Conservation (phyloP, 2,888 invertebrate species). For the Euzophera pinguis region DNA sequence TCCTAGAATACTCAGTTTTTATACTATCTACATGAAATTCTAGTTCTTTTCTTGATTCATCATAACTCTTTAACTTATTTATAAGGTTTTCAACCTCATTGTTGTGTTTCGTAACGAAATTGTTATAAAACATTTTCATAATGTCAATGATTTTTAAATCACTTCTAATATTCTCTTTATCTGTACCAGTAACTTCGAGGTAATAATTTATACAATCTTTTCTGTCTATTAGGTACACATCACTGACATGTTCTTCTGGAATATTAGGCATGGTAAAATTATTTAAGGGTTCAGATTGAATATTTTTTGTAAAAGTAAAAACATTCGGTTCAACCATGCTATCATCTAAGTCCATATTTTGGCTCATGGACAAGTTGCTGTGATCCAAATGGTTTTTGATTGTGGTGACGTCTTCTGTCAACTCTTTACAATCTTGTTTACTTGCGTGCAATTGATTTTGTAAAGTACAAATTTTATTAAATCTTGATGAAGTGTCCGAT, state of each 20-base stretch:
- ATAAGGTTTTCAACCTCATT: slow-evolving; percentile 59
- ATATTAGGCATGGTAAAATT: slow-evolving; percentile 40
- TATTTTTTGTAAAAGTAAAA: slow-evolving; percentile 36
- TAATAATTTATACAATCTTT: slow-evolving; percentile 56
- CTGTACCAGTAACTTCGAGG: slow-evolving; percentile 44
- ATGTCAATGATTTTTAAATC: slow-evolving; percentile 56
- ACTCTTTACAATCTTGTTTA: slow-evolving; percentile 61
- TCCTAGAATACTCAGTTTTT: slow-evolving; percentile 30
- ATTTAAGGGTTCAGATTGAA: slow-evolving; percentile 25
- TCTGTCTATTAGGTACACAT: slow-evolving; percentile 52
- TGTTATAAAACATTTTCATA: slow-evolving; percentile 57
- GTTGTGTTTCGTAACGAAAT: slow-evolving; percentile 47
- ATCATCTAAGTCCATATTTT: slow-evolving; percentile 56
- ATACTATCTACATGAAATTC: slow-evolving; percentile 36
- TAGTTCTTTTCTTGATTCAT: slow-evolving; percentile 42
- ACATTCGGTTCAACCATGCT: slow-evolving; percentile 46
- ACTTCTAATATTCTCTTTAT: slow-evolving; percentile 35
- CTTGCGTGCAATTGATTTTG: slow-evolving; percentile 65
- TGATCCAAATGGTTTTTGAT: slow-evolving; percentile 66
- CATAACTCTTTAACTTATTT: slow-evolving; percentile 55
- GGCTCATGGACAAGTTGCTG: slow-evolving; percentile 47
- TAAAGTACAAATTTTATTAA: slow-evolving; percentile 62
- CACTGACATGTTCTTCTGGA: slow-evolving; percentile 39
- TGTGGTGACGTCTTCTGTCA: slow-evolving; percentile 63
- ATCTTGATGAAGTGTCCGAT: slow-evolving; percentile 55